Evolutionary conservation across 2,797 vertebrate genomes (phyloP).

Genomic region (Platyrinchus mystaceus): DNA sequence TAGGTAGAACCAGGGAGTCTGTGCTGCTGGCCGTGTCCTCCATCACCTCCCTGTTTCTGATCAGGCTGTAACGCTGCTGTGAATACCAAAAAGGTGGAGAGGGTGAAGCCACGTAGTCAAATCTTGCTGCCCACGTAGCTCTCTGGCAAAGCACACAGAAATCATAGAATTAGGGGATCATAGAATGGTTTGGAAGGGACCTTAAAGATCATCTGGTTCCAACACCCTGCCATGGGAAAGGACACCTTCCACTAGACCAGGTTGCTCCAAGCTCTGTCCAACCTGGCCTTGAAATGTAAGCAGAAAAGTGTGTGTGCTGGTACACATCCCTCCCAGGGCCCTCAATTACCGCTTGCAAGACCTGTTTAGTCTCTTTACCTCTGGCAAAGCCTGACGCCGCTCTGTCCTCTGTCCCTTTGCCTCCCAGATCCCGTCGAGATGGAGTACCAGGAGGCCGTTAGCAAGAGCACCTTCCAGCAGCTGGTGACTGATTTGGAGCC

Average conservation of each 20-base stretch:
- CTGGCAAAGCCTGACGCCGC: background rate
- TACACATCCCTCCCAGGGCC: background rate
- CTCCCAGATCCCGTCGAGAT: conserved; percentile 88
- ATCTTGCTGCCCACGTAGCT: background rate
- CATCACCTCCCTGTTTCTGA: background rate
- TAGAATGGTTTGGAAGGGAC: background rate
- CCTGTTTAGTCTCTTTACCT: background rate
- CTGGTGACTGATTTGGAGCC: conserved; percentile 93
- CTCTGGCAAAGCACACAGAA: background rate
- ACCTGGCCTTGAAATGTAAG: background rate
- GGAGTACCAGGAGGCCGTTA: conserved; percentile 98
- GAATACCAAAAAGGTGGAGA: background rate
- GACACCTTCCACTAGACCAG: background rate
- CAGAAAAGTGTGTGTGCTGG: background rate
- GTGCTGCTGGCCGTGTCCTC: background rate
- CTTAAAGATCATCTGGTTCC: background rate
- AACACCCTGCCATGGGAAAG: background rate
- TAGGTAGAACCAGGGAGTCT: background rate
- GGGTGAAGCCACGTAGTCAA: background rate
- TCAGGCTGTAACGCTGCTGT: background rate
- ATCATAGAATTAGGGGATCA: background rate
- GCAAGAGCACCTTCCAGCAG: conserved; percentile 93
- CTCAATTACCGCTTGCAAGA: background rate
- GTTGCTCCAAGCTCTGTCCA: background rate
- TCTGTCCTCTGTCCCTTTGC: background rate